Base-by-base conservation (phyloP, 2,797 vertebrate species). In the Sebastes vulpes region DNA sequence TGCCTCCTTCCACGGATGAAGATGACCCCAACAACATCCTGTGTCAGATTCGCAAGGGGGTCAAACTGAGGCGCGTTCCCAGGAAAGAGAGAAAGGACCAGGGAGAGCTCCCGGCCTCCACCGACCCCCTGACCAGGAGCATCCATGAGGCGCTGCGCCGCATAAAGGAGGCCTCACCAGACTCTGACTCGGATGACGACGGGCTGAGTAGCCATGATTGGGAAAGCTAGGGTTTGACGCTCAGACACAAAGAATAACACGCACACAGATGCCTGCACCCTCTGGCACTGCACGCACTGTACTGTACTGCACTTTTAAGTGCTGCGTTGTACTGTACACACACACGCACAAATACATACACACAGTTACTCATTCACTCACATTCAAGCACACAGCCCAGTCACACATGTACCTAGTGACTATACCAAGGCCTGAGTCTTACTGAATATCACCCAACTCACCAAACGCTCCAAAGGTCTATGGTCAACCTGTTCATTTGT, bases 91-190 rank as follows among this genome's bases (percentile, higher is more conserved):
- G 80, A n/a, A 91, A 79, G 78, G 92, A 88, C 71, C 77, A 83
- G 50, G 81, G 79, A 28, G 86, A 89, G 50, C 89, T 97, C 60
- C 93, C 92, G 1, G 96, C 97, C 57, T 90, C 97, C 69, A 96
- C 97, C 18, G 98, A 99, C 90, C 97, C 98, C 16, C 95, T 99
- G 77, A 99, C 98, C 20, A 96, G 97, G 84, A 99, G 98, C 95
- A 99, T 99, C 92, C 97, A 99, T 32, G 98, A 99, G 94, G 98
- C 98, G 1, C 95, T 99, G 86, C 95, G 97, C n/a, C 96, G 98
- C 88, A 99, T 99, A 93, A 99, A 99, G 88, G 98, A 99, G 91
- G 98, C 98, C 0, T 99, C 98, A 0, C 98, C 98, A 0, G 98
- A 99, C 54, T 99, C 98, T 0, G 98, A 99, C 85, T 98, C 98